Percentiles rank a stretch among this genome's conserved stretches.
Conservation (phyloP, 2,113 vertebrate genomes). For the Aegotheles bennettii region DNA sequence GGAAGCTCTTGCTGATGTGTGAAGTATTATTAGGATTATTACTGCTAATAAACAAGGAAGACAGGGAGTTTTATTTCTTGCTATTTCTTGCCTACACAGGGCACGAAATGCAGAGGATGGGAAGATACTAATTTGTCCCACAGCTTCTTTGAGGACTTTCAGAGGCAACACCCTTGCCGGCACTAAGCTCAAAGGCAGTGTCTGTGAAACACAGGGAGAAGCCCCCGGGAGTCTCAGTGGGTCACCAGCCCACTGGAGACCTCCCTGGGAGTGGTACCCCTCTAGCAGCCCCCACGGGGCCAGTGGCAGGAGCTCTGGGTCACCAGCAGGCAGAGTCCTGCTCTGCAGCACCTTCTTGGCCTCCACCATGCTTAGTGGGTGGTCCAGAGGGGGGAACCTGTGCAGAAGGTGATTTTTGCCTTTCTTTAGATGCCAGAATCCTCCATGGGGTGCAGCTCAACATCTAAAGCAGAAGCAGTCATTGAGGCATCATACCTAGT, state of each 20-base stretch:
- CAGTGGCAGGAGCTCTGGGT: background rate
- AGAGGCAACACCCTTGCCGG: fast-evolving
- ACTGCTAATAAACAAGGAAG: constrained; percentile 22
- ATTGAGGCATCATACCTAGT: background rate
- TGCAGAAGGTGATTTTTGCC: background rate
- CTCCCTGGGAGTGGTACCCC: fast-evolving
- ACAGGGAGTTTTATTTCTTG: background rate
- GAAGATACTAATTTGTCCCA: background rate
- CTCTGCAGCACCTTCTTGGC: background rate
- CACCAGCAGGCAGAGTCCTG: fast-evolving
- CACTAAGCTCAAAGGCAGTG: background rate
- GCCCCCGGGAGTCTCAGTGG: fast-evolving
- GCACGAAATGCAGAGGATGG: background rate
- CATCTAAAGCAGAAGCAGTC: background rate
- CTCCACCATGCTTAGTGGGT: background rate
- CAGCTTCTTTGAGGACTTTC: background rate
- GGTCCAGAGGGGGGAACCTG: background rate
- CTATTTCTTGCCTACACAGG: background rate
- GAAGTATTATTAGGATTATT: constrained; percentile 31
- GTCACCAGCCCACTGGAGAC: background rate
- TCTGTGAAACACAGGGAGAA: background rate
- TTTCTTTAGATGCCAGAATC: background rate
- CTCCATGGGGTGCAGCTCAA: background rate
- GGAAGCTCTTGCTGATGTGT: constrained; percentile 18
- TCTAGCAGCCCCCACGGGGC: background rate